Conservation (phyloP, 2,888 invertebrate species). For the Drosophila affinis region DNA sequence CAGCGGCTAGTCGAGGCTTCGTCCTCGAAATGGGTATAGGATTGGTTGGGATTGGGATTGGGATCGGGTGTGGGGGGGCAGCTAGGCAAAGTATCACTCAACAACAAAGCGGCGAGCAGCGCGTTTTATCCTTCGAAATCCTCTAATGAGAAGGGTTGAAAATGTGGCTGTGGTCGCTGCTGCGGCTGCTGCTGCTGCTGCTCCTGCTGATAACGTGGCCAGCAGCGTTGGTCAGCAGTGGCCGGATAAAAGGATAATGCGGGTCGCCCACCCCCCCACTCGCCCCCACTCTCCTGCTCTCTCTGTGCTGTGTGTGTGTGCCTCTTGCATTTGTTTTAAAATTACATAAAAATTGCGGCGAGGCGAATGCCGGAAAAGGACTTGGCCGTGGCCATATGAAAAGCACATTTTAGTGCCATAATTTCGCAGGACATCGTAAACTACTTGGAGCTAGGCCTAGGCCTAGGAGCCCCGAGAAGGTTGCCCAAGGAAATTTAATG, state of each 20-base stretch:
- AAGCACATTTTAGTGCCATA: conserved; percentile 67
- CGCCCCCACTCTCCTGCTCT: background rate
- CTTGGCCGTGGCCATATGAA: conserved; percentile 61
- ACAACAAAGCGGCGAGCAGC: conserved; percentile 69
- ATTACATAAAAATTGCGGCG: conserved; percentile 76
- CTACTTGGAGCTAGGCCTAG: conserved; percentile 72
- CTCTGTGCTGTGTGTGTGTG: conserved; percentile 47
- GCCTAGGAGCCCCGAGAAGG: conserved; percentile 31
- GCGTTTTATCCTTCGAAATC: conserved; percentile 80
- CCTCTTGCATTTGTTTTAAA: conserved; percentile 71
- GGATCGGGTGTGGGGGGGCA: too few species aligned
- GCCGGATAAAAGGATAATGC: conserved; percentile 80
- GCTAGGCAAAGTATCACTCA: conserved; percentile 71
- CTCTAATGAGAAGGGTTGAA: conserved; percentile 82
- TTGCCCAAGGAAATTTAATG: conserved; percentile 67
- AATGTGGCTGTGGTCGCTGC: conserved; percentile 74
- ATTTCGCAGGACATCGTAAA: conserved; percentile 74
- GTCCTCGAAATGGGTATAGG: too few species aligned
- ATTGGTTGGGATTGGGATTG: background rate
- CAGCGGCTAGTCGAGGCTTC: conserved; percentile 42
- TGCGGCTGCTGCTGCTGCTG: conserved; percentile 42
- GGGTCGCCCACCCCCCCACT: conserved; percentile 48
- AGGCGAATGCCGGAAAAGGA: conserved; percentile 38
- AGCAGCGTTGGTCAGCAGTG: conserved; percentile 65
- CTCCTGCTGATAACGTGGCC: conserved; percentile 73